Evolutionary conservation across 2,113 vertebrate species (phyloP).

Genomic region (Ictalurus punctatus): DNA sequence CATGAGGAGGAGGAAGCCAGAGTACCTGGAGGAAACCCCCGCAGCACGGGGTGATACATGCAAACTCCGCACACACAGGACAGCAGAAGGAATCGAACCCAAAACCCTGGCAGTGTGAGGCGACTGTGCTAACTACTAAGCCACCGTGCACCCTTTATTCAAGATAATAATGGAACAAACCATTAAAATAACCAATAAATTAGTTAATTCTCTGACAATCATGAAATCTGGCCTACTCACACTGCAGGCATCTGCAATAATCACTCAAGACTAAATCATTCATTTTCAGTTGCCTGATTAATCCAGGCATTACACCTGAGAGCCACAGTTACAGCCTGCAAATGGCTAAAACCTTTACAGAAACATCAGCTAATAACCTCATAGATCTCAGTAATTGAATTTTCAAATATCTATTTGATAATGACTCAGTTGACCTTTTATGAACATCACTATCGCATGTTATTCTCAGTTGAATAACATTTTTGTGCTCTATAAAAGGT

Average conservation of each 20-base stretch:
- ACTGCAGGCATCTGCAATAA: constrained; percentile 75
- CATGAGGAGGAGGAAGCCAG: too few relatives aligned
- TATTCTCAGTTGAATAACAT: background rate
- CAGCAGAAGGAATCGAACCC: too few relatives aligned
- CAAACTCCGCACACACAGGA: too few relatives aligned
- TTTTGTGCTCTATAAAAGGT: background rate
- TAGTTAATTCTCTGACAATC: background rate
- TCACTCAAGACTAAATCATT: background rate
- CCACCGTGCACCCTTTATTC: too few relatives aligned
- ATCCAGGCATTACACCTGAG: background rate
- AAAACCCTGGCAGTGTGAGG: too few relatives aligned
- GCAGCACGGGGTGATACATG: too few relatives aligned
- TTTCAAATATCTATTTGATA: background rate
- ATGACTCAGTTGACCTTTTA: background rate
- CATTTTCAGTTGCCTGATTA: background rate
- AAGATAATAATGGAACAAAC: background rate
- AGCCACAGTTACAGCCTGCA: background rate
- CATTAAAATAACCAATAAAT: background rate
- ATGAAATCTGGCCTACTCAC: constrained; percentile 62
- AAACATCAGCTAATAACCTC: background rate
- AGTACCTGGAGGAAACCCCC: too few relatives aligned
- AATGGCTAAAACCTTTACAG: background rate
- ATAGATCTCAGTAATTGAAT: background rate
- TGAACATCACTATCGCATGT: background rate
- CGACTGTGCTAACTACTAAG: too few relatives aligned